phyloP scores from a whole-genome alignment of 2,797 vertebrate genomes.

The Poeciliopsis gracilis region DNA sequence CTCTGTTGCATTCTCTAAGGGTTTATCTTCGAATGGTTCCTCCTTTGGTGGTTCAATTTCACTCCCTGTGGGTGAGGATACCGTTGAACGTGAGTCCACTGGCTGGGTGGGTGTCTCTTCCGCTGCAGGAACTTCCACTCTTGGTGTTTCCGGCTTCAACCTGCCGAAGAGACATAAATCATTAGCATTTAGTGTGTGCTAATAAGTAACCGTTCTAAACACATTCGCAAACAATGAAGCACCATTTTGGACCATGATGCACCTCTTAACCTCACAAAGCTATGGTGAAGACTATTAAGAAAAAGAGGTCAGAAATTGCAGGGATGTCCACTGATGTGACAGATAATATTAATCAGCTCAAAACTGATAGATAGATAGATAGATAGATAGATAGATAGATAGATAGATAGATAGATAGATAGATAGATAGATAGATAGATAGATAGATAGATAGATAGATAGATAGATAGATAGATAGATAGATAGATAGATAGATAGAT shows the following conservation, averaged over 20 bases:
- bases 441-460: too few species aligned
- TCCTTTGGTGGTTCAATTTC: slow-evolving; percentile 15
- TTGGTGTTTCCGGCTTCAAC: slow-evolving; percentile 21
- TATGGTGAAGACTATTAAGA: neutral
- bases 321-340: neutral
- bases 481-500: too few species aligned
- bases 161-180: slow-evolving; percentile 45
- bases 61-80: slow-evolving; percentile 1
- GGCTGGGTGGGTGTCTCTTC: neutral
- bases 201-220: neutral
- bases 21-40: neutral
- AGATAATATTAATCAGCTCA: neutral
- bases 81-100: slow-evolving; percentile 13
- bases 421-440: too few species aligned
- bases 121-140: slow-evolving; percentile 1
- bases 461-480: too few species aligned
- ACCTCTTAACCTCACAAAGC: neutral
- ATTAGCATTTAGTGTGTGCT: neutral
- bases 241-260: neutral
- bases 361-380: too few species aligned
- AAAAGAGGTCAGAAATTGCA: neutral
- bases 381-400: too few species aligned
- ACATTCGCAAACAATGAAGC: neutral
- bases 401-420: too few species aligned
- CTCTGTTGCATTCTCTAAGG: neutral